Evolutionary conservation across 2,888 invertebrate species (phyloP).

Genomic region (Chrysina gloriosa): DNA sequence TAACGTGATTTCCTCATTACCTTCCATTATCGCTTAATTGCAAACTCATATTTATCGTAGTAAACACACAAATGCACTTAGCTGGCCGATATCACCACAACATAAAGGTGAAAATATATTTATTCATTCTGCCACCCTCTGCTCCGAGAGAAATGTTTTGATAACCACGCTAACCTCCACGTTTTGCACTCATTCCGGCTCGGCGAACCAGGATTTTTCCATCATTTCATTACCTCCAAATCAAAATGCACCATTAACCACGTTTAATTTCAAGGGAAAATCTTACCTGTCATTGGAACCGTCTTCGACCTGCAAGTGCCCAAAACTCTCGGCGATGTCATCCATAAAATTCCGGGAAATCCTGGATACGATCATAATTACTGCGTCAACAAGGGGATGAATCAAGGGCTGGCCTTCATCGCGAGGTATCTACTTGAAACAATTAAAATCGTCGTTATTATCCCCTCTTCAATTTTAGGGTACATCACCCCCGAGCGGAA

Average conservation of each 20-base stretch:
- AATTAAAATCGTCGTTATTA: not conserved
- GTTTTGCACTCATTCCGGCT: too few relatives aligned
- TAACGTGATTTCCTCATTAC: too few relatives aligned
- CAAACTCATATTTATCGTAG: too few relatives aligned
- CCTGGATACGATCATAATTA: conserved; percentile 88
- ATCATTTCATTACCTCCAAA: too few relatives aligned
- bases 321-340: conserved; percentile 73
- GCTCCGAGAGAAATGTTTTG: too few relatives aligned
- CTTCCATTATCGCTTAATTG: too few relatives aligned
- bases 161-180: too few relatives aligned
- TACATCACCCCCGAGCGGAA: conserved; percentile 76
- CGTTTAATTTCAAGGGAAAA: conserved; percentile 68
- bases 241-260: not conserved
- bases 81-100: too few relatives aligned
- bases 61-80: too few relatives aligned
- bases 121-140: too few relatives aligned
- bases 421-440: conserved; percentile 67
- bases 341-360: conserved; percentile 72
- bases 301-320: conserved; percentile 79
- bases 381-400: conserved; percentile 74
- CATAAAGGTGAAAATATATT: too few relatives aligned
- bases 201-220: too few relatives aligned
- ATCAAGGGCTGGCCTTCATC: conserved; percentile 71
- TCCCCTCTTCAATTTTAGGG: conserved; percentile 62
- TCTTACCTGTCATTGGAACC: conserved; percentile 77